Evolutionary conservation across 2,888 invertebrate genomes (phyloP), one percentile per base, ranked within the genome.

Genomic region (Hemistola chrysoprasaria): DNA sequence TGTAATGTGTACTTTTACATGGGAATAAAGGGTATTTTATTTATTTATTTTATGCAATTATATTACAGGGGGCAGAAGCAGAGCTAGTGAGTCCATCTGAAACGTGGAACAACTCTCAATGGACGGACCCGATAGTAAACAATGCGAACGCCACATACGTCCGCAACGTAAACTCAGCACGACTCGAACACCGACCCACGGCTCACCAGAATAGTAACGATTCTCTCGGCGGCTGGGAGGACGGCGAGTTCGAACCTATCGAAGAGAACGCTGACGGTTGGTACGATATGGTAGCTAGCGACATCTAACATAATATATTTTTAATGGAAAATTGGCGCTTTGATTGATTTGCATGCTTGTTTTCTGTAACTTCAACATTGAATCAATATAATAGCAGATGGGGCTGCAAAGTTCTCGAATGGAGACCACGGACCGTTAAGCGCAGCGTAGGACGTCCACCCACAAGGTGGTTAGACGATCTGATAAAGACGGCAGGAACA

Each of bases 191-290:
- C 38, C 61, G 67, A 0, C 65, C 71, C 11, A 62, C 79, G 10
- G 66, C 80, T 38, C 85, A 89, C 55, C 81, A 90, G 71, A 89
- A 87, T 72, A 90, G 81, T 61, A 81, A 81, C 60, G 85, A 85
- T 61, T 90, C 91, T 10, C 90, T 91, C 41, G 85, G 83, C 35
- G 92, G 91, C 33, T 95, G 95, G 95, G 95, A 95, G 50, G 95
- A 95, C 64, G 90, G 92, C 1, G 95, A 95, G 78, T 95, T 95
- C 74, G 95, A 95, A 69, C 93, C 95, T 1, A 90, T 95, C 10
- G 95, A 95, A 69, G 95, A 92, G 62, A 79, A 90, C 36, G 84
- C 78, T 24, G 86, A 90, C 49, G 91, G 92, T 92, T 39, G 47
- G 56, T 11, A 5, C 37, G n/a, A 2, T 16, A 16, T 16, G 2